Evolutionary conservation across 1,140 invertebrate genomes (phyloP).

Genomic region (Venturia canescens): DNA sequence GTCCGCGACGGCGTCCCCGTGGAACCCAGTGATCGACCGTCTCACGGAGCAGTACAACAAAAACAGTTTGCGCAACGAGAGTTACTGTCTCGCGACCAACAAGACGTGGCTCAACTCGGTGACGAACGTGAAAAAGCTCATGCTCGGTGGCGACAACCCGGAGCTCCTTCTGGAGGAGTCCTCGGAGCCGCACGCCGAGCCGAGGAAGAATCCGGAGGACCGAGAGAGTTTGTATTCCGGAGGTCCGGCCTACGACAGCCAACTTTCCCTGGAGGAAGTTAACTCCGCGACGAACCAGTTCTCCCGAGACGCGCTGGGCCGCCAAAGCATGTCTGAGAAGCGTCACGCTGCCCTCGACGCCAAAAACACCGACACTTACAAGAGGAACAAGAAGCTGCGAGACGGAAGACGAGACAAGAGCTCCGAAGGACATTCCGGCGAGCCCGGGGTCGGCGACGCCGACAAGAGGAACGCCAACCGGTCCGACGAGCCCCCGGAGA

Average conservation of each 20-base stretch:
- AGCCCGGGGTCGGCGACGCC: conserved; percentile 54
- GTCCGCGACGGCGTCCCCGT: conserved; percentile 64
- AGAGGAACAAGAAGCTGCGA: conserved; percentile 91
- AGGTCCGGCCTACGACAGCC: conserved; percentile 86
- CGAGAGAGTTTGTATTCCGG: conserved; percentile 74
- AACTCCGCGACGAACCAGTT: conserved; percentile 82
- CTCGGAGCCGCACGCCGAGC: too few relatives aligned
- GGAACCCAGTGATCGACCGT: conserved; percentile 91
- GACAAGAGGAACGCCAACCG: conserved; percentile 48
- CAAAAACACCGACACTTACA: conserved; percentile 96
- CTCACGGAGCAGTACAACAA: conserved; percentile 84
- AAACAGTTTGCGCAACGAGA: conserved; percentile 85
- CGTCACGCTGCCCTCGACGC: conserved; percentile 95
- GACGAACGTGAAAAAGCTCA: conserved; percentile 64
- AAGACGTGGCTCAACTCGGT: conserved; percentile 73
- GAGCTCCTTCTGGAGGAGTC: conserved; percentile 70
- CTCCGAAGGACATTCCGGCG: conserved; percentile 58
- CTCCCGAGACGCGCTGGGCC: conserved; percentile 92
- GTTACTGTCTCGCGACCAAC: conserved; percentile 87
- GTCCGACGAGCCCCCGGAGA: conserved; percentile 49
- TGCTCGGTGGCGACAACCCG: conserved; percentile 62
- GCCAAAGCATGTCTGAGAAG: conserved; percentile 98
- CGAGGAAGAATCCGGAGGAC: conserved; percentile 58
- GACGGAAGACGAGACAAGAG: conserved; percentile 79
- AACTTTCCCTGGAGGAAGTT: conserved; percentile 86